Conservation (phyloP, 2,113 vertebrate genomes). For the Crotalus viridis region DNA sequence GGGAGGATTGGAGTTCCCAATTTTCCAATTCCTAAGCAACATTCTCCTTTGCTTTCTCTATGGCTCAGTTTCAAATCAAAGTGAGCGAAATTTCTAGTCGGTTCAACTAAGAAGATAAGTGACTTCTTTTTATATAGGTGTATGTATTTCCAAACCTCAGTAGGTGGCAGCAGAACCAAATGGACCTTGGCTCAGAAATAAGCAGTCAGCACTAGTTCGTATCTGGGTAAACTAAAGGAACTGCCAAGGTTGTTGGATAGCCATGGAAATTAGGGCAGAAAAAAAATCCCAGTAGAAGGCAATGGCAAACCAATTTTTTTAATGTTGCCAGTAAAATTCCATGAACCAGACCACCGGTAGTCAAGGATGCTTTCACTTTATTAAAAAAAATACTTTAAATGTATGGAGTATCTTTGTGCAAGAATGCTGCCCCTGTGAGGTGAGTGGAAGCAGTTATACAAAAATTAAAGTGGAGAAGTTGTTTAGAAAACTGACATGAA, state of each 20-base stretch:
- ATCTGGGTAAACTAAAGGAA: neutral
- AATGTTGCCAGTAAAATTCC: neutral
- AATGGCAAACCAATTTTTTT: neutral
- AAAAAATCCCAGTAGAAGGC: neutral
- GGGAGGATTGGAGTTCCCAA: neutral
- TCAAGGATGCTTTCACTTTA: neutral
- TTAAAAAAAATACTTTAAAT: neutral
- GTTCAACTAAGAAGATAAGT: neutral
- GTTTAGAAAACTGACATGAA: neutral
- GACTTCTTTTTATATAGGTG: neutral
- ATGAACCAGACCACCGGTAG: neutral
- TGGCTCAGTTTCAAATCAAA: neutral
- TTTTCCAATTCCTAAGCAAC: neutral
- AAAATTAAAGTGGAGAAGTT: neutral
- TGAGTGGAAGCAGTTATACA: neutral
- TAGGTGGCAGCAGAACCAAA: neutral
- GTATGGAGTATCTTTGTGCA: neutral
- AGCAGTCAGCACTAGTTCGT: neutral
- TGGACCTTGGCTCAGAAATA: neutral
- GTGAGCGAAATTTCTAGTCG: neutral
- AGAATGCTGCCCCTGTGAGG: neutral
- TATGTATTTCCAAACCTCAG: neutral
- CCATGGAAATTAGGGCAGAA: neutral
- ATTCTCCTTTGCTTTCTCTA: neutral
- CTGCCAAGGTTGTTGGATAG: neutral